Conservation (phyloP, 2,797 vertebrate genomes). For the Melanotaenia trifasciata region DNA sequence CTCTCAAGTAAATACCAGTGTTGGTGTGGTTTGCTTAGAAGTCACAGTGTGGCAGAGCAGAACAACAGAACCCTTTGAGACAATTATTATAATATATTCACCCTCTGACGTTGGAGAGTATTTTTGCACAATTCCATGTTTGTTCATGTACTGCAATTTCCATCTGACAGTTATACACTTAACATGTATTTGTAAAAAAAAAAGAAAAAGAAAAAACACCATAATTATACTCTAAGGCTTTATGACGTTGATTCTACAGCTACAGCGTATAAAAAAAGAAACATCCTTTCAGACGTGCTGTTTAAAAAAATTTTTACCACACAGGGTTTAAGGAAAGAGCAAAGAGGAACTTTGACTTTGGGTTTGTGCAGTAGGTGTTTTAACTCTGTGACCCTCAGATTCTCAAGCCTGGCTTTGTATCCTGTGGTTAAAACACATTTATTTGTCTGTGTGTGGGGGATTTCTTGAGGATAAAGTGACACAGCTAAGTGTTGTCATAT, state of each 20-base stretch:
- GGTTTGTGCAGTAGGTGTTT: conserved; percentile 46
- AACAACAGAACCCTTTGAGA: conserved; percentile 60
- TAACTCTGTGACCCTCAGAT: conserved; percentile 61
- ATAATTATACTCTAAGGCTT: conserved; percentile 55
- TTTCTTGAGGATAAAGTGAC: conserved; percentile 45
- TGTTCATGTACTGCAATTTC: conserved; percentile 29
- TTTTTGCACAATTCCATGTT: conserved; percentile 55
- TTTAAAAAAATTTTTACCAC: conserved; percentile 50
- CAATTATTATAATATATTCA: conserved; percentile 65
- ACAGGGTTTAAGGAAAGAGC: conserved; percentile 35
- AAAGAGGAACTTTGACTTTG: conserved; percentile 55
- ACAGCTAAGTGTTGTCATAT: conserved; percentile 62
- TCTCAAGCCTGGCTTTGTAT: conserved; percentile 37
- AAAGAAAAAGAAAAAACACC: conserved; percentile 25
- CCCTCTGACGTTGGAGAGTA: conserved; percentile 45
- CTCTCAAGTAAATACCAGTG: conserved; percentile 48
- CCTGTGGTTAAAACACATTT: conserved; percentile 60
- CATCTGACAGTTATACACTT: conserved; percentile 46
- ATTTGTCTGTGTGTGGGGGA: conserved; percentile 35
- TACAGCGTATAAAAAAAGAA: conserved; percentile 39
- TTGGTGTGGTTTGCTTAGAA: conserved; percentile 25
- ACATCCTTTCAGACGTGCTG: conserved; percentile 56
- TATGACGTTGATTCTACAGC: conserved; percentile 32
- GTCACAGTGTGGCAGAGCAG: conserved; percentile 17
- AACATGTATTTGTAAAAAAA: conserved; percentile 41